Conservation (phyloP, 2,113 vertebrate genomes). For the Pterocles burchelli region DNA sequence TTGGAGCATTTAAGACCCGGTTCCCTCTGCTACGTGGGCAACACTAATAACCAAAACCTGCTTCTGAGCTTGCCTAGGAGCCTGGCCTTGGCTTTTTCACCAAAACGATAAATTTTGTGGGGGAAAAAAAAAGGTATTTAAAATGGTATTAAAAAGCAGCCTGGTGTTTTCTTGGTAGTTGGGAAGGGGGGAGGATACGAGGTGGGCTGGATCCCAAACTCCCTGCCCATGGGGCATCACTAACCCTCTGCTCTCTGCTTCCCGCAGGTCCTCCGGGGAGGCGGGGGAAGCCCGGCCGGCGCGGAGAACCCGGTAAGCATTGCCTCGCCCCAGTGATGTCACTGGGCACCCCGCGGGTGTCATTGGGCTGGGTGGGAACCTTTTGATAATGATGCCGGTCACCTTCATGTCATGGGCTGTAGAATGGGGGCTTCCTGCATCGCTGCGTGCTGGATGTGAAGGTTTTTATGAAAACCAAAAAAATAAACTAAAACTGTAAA, state of each 20-base stretch:
- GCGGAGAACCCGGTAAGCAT: constrained; percentile 88
- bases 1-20: not conserved
- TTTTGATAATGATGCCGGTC: rapidly evolving
- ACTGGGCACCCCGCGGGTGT: rapidly evolving
- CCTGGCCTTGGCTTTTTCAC: not conserved
- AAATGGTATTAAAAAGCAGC: not conserved
- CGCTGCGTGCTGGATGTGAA: not conserved
- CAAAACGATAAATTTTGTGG: rapidly evolving
- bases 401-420: too few species aligned
- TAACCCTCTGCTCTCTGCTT: constrained; percentile 58
- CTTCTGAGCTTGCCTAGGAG: not conserved
- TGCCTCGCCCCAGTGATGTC: rapidly evolving
- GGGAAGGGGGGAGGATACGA: rapidly evolving
- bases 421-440: rapidly evolving
- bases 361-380: not conserved
- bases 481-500: not conserved
- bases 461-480: not conserved
- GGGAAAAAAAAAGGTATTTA: not conserved
- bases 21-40: rapidly evolving
- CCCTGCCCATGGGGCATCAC: rapidly evolving
- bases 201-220: rapidly evolving
- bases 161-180: rapidly evolving
- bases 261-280: constrained; percentile 89
- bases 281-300: constrained; percentile 89
- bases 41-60: not conserved